Evolutionary conservation across 2,113 vertebrate species (phyloP), one percentile per base, ranked within the genome.

Genomic region (Puma concolor): DNA sequence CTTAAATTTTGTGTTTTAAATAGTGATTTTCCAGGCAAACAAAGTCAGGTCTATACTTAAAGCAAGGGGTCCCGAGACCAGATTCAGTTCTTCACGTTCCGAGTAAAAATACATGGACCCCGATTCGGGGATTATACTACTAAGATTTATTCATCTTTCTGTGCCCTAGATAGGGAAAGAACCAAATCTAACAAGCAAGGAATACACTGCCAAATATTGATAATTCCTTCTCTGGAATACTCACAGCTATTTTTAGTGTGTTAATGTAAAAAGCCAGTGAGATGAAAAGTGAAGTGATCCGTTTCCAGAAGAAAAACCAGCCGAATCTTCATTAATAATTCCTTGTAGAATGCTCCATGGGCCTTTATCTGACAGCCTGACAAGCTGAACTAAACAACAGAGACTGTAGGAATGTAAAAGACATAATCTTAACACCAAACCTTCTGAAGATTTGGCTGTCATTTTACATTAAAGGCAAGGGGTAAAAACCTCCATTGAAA

Each of bases 271-370:
- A 98, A 98, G 93, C 98, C 97, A 98, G 92, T 2, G 27, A 98
- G 98, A 98, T 98, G 98, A 99, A 98, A 98, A 99, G 98, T 97
- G 98, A 99, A 98, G 98, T 97, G 98, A 98, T 98, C 98, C 1
- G 0, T 98, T 99, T 98, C 98, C 97, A 98, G 97, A 91, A 98
- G 98, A 97, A 98, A 98, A 99, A 97, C 93, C 44, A 82, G 97
- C 97, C 76, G 72, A 98, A 98, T 98, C 97, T 98, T 99, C 98
- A 98, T 99, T 99, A 99, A 99, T 98, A 99, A 98, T 98, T 99
- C 98, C 97, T 98, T 95, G 82, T 96, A 98, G 97, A 98, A 98
- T 3, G 82, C 92, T 98, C 84, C 82, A 52, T 41, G 93, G 97
- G 97, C 98, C 98, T 98, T 98, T 98, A 97, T 98, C 96, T 98